phyloP scores from a whole-genome alignment of 2,113 vertebrate genomes.

The Phocoena sinus region DNA sequence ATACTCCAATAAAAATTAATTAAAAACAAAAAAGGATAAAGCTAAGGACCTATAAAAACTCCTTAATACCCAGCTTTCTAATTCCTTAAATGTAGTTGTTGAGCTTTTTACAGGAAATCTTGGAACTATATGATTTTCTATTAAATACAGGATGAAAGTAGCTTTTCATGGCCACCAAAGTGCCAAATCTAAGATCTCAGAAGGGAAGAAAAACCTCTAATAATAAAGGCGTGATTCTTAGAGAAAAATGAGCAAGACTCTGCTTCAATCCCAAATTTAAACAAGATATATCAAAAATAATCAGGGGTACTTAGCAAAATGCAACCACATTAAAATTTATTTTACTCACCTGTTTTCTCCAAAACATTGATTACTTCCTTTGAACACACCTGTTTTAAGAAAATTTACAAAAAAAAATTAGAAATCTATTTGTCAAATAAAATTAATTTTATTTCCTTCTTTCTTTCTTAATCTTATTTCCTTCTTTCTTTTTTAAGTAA shows the following conservation, averaged over 20 bases:
- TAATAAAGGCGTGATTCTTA: not conserved
- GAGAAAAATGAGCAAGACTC: not conserved
- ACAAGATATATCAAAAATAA: constrained; percentile 20
- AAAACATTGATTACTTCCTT: constrained; percentile 52
- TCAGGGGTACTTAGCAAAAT: not conserved
- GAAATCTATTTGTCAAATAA: constrained; percentile 24
- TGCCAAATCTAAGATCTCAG: not conserved
- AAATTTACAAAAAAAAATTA: constrained; percentile 38
- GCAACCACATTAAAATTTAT: constrained; percentile 17
- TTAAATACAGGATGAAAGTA: not conserved
- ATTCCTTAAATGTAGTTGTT: not conserved
- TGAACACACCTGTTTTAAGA: constrained; percentile 71
- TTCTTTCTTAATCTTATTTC: not conserved
- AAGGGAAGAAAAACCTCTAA: not conserved
- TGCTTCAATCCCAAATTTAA: not conserved
- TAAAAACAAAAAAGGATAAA: not conserved
- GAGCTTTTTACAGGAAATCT: not conserved
- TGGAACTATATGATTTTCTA: not conserved
- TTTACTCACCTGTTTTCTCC: constrained; percentile 73
- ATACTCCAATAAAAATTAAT: too few relatives aligned
- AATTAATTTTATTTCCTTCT: not conserved
- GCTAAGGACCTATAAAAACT: not conserved
- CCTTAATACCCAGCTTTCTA: not conserved
- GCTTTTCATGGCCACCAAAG: not conserved
- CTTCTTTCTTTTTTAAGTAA: not conserved